Percentiles rank a stretch among this genome's conserved stretches.
phyloP scores from a whole-genome alignment of 2,797 vertebrate species.

The Pteropus rufus region DNA sequence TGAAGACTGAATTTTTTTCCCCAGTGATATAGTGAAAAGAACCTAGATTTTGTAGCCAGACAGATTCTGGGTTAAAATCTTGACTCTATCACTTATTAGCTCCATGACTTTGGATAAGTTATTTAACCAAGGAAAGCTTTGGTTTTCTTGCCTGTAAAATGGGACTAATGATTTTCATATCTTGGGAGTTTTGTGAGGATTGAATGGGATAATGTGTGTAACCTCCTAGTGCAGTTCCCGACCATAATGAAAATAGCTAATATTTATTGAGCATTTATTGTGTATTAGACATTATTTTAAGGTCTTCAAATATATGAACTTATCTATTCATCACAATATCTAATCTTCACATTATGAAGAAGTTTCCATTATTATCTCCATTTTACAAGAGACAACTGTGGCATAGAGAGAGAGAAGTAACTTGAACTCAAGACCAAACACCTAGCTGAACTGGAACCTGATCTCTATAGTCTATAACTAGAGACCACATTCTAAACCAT shows the following conservation, averaged over 20 bases:
- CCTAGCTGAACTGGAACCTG: background rate
- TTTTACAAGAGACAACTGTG: background rate
- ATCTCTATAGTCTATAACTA: background rate
- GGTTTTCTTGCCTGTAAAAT: background rate
- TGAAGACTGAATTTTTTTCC: background rate
- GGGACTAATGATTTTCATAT: background rate
- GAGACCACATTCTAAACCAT: background rate
- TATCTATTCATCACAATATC: background rate
- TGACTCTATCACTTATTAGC: background rate
- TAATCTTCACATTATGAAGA: background rate
- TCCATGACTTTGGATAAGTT: background rate
- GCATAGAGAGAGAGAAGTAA: background rate
- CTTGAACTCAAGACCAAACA: background rate
- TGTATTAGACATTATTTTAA: background rate
- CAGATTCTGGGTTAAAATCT: background rate
- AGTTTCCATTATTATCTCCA: background rate
- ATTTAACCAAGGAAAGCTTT: background rate
- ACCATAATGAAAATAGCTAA: background rate
- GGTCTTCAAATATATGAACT: background rate
- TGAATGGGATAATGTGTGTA: background rate
- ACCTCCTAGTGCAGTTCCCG: background rate
- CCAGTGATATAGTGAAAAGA: background rate
- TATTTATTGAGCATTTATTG: background rate
- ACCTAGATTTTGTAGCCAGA: background rate
- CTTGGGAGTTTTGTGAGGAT: background rate